Conservation (phyloP, 1,140 invertebrate genomes). For the Pseudobourletiella spinata region DNA sequence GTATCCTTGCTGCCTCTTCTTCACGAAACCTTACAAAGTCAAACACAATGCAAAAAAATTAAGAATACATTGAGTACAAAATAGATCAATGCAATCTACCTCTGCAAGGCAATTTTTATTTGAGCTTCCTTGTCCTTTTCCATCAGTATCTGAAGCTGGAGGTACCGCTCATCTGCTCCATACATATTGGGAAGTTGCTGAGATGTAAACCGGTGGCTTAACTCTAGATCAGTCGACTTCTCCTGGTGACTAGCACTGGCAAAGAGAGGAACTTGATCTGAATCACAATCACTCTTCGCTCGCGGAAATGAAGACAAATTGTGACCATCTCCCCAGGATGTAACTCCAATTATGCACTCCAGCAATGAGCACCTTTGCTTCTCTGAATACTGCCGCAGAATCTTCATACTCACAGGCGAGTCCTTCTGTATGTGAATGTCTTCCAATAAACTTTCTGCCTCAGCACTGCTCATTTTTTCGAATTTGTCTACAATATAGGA, state of each 20-base stretch:
- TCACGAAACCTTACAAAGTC: constrained; percentile 20
- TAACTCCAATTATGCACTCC: constrained; percentile 24
- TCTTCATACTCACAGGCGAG: constrained; percentile 2
- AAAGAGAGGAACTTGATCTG: too few relatives aligned
- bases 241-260: too few relatives aligned
- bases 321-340: constrained; percentile 6
- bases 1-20: constrained; percentile 21
- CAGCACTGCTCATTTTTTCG: constrained; percentile 14
- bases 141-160: neutral
- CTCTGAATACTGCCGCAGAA: constrained; percentile 21
- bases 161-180: constrained; percentile 3
- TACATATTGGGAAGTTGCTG: too few relatives aligned
- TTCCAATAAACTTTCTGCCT: constrained; percentile 25
- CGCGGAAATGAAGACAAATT: too few relatives aligned
- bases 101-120: constrained; percentile 20
- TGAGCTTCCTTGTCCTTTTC: constrained; percentile 21
- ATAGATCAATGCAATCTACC: constrained; percentile 5
- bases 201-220: too few relatives aligned
- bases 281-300: too few relatives aligned
- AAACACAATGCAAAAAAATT: neutral
- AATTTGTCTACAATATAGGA: too few relatives aligned
- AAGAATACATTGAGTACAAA: neutral
- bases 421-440: constrained; percentile 11
- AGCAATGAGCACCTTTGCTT: constrained; percentile 21
- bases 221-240: too few relatives aligned